Conservation (phyloP, 2,113 vertebrate species). For the Dromiciops gliroides region DNA sequence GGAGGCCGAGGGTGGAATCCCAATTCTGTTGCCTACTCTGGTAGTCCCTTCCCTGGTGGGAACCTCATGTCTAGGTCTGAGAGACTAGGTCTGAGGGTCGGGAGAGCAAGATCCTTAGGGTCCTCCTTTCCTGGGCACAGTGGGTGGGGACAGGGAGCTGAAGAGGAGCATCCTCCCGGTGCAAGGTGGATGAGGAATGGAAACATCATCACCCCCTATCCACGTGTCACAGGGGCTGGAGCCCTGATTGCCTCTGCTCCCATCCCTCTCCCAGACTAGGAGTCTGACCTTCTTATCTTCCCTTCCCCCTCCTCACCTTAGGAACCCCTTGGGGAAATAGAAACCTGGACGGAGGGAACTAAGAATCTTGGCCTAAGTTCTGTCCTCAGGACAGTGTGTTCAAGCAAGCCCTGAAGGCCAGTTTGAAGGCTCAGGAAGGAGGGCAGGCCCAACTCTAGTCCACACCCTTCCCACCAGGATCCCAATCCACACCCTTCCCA, state of each 20-base stretch:
- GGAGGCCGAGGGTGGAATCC: neutral
- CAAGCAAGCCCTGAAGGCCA: neutral
- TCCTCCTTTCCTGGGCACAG: neutral
- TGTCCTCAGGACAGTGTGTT: neutral
- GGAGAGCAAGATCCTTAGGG: neutral
- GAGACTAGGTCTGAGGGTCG: neutral
- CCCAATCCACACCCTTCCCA: neutral
- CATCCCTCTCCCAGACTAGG: constrained; percentile 16
- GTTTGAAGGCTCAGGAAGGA: neutral
- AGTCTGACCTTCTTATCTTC: constrained; percentile 9
- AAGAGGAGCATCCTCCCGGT: neutral
- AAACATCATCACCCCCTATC: neutral
- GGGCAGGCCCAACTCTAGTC: neutral
- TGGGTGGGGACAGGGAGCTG: neutral
- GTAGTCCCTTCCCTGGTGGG: neutral
- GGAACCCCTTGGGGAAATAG: neutral
- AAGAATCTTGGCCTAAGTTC: neutral
- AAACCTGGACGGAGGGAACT: neutral
- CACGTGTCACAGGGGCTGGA: neutral
- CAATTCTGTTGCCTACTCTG: neutral
- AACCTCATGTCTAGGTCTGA: neutral
- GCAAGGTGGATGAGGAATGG: neutral
- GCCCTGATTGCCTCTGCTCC: constrained; percentile 7
- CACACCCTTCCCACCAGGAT: neutral
- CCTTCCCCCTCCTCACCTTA: neutral